These are phyloP conservation scores for Pogona vitticeps DNA, from an alignment of 2,113 vertebrate species.

Conservation along the genomic window DNA sequence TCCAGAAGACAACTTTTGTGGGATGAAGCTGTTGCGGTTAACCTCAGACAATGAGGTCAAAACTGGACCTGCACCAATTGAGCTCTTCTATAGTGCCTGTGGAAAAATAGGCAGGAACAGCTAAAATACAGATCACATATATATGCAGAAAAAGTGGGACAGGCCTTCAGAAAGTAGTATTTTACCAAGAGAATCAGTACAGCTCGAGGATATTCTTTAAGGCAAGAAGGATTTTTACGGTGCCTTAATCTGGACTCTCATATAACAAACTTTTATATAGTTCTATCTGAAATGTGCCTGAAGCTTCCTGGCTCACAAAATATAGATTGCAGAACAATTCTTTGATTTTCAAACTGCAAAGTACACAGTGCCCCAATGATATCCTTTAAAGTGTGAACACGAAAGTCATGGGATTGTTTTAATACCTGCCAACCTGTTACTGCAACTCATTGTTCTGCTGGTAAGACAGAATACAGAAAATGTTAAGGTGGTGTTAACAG, in stretches of 20 bases:
- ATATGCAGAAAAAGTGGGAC: not conserved
- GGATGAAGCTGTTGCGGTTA: not conserved
- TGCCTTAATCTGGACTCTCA: slow-evolving; percentile 30
- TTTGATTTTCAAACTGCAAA: slow-evolving; percentile 21
- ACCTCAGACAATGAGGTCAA: not conserved
- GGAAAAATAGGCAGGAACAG: not conserved
- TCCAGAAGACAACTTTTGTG: not conserved
- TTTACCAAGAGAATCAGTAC: slow-evolving; percentile 18
- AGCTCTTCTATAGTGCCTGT: not conserved
- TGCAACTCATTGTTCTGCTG: not conserved
- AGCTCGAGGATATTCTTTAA: slow-evolving; percentile 28
- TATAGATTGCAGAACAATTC: slow-evolving; percentile 2
- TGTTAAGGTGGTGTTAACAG: no score
- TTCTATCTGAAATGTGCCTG: slow-evolving; percentile 27
- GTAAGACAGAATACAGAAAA: no score
- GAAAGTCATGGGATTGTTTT: not conserved
- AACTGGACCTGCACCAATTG: not conserved
- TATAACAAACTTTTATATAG: slow-evolving; percentile 9
- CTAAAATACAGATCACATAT: not conserved
- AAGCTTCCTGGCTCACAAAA: slow-evolving; percentile 1
- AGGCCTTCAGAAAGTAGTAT: not conserved
- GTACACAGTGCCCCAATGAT: not conserved
- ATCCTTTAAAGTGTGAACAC: not conserved
- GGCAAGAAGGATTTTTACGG: slow-evolving; percentile 1
- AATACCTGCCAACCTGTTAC: not conserved